Percentiles rank a stretch among this genome's conserved stretches.
Evolutionary conservation across 2,888 invertebrate genomes (phyloP).

Genomic region (Anoplius nigerrimus): DNA sequence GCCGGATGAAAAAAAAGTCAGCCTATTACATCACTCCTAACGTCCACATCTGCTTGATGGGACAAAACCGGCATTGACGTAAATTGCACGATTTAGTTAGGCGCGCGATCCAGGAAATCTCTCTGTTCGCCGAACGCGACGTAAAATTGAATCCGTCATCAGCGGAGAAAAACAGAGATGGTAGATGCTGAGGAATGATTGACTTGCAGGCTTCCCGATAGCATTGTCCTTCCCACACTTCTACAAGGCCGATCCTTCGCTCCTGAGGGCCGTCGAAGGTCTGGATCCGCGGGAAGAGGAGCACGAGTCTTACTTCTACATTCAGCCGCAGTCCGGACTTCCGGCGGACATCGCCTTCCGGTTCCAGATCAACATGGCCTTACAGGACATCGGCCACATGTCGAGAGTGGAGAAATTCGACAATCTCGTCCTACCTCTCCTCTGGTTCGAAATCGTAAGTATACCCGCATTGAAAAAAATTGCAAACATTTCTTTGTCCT

Average conservation of each 20-base stretch:
- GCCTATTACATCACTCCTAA: too few relatives aligned
- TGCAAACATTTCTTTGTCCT: background rate
- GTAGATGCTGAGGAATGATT: too few relatives aligned
- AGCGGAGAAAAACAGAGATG: background rate
- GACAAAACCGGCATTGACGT: too few relatives aligned
- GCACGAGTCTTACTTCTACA: slow-evolving; percentile 84
- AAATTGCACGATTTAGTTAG: too few relatives aligned
- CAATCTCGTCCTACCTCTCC: slow-evolving; percentile 84
- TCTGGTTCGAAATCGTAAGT: slow-evolving; percentile 95
- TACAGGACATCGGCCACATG: slow-evolving; percentile 82
- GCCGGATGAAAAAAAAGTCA: too few relatives aligned
- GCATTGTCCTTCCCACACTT: slow-evolving; percentile 93
- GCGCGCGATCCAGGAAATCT: too few relatives aligned
- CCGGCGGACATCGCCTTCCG: slow-evolving; percentile 87
- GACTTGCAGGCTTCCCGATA: slow-evolving; percentile 84
- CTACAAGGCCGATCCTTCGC: slow-evolving; percentile 82
- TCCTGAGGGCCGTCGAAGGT: slow-evolving; percentile 83
- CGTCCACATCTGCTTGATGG: too few relatives aligned
- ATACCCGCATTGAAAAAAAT: slow-evolving; percentile 16
- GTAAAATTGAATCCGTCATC: too few relatives aligned
- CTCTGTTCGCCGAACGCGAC: too few relatives aligned
- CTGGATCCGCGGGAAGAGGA: slow-evolving; percentile 79
- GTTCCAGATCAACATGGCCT: slow-evolving; percentile 91
- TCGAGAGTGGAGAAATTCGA: slow-evolving; percentile 82
- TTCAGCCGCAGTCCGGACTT: slow-evolving; percentile 88